Conservation (phyloP, 2,888 invertebrate species). For the Erebia epiphron region DNA sequence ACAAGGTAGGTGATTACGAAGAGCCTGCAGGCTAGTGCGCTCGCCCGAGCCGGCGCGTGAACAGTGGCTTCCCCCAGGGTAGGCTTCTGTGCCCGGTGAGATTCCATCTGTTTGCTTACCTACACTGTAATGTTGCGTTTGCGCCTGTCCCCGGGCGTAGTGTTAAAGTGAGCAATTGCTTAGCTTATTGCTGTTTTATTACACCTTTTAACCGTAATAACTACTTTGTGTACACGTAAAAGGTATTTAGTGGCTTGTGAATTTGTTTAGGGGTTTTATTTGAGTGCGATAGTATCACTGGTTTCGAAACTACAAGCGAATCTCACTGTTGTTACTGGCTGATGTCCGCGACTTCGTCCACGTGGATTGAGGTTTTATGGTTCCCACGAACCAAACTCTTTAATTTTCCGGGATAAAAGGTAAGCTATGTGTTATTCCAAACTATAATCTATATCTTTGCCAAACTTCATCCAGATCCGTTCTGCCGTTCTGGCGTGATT, state of each 20-base stretch:
- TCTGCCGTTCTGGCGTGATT: no score
- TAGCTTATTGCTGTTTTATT: slow-evolving; percentile 40
- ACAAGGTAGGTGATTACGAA: slow-evolving; percentile 54
- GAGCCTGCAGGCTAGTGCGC: slow-evolving; percentile 55
- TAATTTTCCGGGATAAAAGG: no score
- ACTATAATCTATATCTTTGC: no score
- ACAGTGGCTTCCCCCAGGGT: slow-evolving; percentile 59
- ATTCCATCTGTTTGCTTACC: slow-evolving; percentile 53
- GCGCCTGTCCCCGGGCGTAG: slow-evolving; percentile 46
- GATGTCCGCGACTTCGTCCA: no score
- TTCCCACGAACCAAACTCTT: no score
- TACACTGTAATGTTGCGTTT: slow-evolving; percentile 47
- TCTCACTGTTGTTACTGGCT: no score
- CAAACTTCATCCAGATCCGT: no score
- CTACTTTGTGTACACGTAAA: slow-evolving; percentile 22
- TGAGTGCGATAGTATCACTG: neutral
- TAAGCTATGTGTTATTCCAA: no score
- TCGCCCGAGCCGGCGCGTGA: slow-evolving; percentile 42
- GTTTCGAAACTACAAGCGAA: neutral
- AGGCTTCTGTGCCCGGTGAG: slow-evolving; percentile 60
- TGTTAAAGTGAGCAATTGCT: slow-evolving; percentile 49
- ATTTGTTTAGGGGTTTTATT: neutral
- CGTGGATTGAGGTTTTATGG: no score
- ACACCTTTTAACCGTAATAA: slow-evolving; percentile 36
- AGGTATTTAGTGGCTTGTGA: slow-evolving; percentile 13